Evolutionary conservation across 2,113 vertebrate genomes (phyloP).

Genomic region (Nycticryphes semicollaris): DNA sequence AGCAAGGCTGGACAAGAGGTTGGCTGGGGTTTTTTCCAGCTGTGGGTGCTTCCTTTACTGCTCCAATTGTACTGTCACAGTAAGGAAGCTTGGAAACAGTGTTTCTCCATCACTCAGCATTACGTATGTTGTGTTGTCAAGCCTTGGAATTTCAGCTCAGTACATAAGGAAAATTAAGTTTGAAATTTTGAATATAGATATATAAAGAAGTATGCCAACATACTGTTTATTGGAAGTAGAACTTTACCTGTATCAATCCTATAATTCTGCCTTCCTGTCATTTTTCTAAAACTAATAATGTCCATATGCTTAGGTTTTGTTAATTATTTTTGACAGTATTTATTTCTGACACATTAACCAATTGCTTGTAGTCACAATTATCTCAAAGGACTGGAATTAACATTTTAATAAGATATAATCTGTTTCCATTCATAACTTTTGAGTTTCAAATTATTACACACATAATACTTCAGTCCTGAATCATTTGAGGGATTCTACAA

Average conservation of each 20-base stretch:
- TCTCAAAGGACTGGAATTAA: constrained; percentile 55
- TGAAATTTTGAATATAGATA: neutral
- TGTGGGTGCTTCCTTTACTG: neutral
- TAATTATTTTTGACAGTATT: constrained; percentile 38
- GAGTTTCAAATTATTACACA: constrained; percentile 41
- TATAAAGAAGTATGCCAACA: neutral
- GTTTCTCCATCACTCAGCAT: neutral
- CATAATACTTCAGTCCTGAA: neutral
- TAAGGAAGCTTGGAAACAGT: fast-evolving
- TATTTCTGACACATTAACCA: constrained; percentile 46
- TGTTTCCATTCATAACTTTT: constrained; percentile 46
- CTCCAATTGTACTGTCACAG: neutral
- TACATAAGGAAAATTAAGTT: neutral
- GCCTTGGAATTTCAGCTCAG: neutral
- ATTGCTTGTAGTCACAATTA: constrained; percentile 33
- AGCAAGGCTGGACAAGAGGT: neutral
- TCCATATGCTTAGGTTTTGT: neutral
- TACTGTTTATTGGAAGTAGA: neutral
- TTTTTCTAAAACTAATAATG: neutral
- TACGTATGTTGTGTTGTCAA: neutral
- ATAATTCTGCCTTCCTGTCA: neutral
- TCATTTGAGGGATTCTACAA: constrained; percentile 54
- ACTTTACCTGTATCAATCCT: neutral
- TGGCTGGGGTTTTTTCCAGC: neutral
- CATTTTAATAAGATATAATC: constrained; percentile 66